phyloP scores from a whole-genome alignment of 2,797 vertebrate genomes.

The Ciconia nigra region DNA sequence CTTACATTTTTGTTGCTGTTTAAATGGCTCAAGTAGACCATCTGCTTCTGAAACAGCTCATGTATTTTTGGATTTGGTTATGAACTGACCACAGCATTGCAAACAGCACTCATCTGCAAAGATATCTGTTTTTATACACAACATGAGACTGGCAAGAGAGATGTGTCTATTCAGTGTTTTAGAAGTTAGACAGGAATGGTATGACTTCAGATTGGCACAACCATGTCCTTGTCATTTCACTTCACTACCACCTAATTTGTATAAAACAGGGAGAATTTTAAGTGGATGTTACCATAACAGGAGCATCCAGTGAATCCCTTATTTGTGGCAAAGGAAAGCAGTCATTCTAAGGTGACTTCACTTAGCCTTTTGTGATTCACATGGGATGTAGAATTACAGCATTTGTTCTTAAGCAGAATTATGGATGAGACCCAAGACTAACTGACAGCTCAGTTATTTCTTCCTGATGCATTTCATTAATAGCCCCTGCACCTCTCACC shows the following conservation, averaged over 20 bases:
- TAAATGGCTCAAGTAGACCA: not conserved
- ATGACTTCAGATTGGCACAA: not conserved
- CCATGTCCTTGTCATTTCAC: not conserved
- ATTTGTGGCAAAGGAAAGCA: not conserved
- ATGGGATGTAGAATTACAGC: not conserved
- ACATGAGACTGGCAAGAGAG: not conserved
- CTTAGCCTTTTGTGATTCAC: not conserved
- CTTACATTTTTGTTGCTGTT: not conserved
- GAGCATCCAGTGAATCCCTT: not conserved
- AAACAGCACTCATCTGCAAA: not conserved
- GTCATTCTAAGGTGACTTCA: not conserved
- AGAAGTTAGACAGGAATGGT: not conserved
- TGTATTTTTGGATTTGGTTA: not conserved
- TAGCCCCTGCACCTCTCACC: slow-evolving; percentile 39
- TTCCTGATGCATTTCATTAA: slow-evolving; percentile 51
- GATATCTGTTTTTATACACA: not conserved
- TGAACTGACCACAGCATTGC: not conserved
- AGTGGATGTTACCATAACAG: not conserved
- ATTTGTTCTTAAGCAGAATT: slow-evolving; percentile 36
- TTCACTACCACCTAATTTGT: not conserved
- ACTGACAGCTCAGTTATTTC: slow-evolving; percentile 38
- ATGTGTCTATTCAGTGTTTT: not conserved
- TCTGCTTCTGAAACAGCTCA: not conserved
- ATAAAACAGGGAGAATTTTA: not conserved
- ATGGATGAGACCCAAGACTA: slow-evolving; percentile 32